phyloP scores from a whole-genome alignment of 2,888 invertebrate species.

The Hyalella azteca region DNA sequence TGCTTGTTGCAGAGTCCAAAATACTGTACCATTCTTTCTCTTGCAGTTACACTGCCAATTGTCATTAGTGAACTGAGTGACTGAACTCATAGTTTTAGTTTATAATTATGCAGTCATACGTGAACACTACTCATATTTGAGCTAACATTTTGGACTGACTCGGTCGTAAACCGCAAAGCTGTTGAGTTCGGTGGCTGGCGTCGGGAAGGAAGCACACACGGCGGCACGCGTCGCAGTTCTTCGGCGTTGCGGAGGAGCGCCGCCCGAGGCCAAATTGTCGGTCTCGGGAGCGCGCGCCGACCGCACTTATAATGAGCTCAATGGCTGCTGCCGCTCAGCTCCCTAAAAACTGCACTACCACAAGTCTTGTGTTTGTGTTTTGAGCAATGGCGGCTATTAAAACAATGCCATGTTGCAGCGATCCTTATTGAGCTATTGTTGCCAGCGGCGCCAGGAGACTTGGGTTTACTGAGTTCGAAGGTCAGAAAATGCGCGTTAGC shows the following conservation, averaged over 20 bases:
- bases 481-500: background rate
- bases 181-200: background rate
- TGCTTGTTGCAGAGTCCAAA: background rate
- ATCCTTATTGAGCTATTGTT: background rate
- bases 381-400: background rate
- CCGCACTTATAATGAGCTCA: background rate
- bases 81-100: too few species aligned
- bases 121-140: background rate
- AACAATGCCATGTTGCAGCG: background rate
- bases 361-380: background rate
- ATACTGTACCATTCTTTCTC: background rate
- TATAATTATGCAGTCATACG: too few species aligned
- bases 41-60: background rate
- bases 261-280: background rate
- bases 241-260: background rate
- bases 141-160: background rate
- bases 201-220: background rate
- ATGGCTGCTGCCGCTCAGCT: background rate
- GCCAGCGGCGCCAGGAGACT: background rate
- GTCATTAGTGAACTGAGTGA: too few species aligned
- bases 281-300: too few species aligned
- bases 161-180: background rate
- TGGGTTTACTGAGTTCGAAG: background rate
- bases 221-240: background rate
- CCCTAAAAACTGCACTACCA: background rate